phyloP scores from a whole-genome alignment of 1,140 invertebrate genomes.

The Pseudomyrmex sp. region DNA sequence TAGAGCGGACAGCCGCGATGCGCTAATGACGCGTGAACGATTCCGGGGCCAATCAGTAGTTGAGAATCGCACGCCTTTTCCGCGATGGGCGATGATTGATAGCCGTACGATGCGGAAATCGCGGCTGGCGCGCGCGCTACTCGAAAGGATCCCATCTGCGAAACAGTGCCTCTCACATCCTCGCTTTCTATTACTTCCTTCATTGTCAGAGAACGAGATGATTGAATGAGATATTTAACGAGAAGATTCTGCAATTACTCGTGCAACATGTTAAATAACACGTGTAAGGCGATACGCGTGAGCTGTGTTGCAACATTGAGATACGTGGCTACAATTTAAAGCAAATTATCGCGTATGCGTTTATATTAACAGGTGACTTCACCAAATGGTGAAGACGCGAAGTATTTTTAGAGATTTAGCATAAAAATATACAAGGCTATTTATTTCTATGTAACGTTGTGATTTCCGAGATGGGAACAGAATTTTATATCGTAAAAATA shows the following conservation, averaged over 20 bases:
- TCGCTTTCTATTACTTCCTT: slow-evolving; percentile 68
- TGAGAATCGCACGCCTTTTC: slow-evolving; percentile 70
- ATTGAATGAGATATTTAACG: slow-evolving; percentile 59
- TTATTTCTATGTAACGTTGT: background rate
- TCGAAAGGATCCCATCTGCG: slow-evolving; percentile 70
- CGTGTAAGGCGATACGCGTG: slow-evolving; percentile 38
- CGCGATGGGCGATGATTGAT: slow-evolving; percentile 71
- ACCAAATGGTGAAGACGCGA: background rate
- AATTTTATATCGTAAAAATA: no score
- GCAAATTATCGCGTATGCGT: slow-evolving; percentile 1
- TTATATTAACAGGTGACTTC: background rate
- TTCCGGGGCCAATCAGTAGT: slow-evolving; percentile 71
- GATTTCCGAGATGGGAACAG: background rate
- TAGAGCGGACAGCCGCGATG: slow-evolving; percentile 72
- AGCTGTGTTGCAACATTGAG: slow-evolving; percentile 14
- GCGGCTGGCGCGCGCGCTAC: slow-evolving; percentile 47
- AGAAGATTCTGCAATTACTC: slow-evolving; percentile 29
- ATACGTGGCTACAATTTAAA: slow-evolving; percentile 30
- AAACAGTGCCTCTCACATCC: slow-evolving; percentile 67
- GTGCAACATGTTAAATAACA: slow-evolving; percentile 51
- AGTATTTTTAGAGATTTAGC: background rate
- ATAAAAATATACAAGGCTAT: background rate
- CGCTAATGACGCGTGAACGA: slow-evolving; percentile 75
- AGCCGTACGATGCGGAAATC: slow-evolving; percentile 71
- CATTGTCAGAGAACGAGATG: slow-evolving; percentile 51